Evolutionary conservation across 1,140 invertebrate species (phyloP).

Genomic region (Subanguina moxae): DNA sequence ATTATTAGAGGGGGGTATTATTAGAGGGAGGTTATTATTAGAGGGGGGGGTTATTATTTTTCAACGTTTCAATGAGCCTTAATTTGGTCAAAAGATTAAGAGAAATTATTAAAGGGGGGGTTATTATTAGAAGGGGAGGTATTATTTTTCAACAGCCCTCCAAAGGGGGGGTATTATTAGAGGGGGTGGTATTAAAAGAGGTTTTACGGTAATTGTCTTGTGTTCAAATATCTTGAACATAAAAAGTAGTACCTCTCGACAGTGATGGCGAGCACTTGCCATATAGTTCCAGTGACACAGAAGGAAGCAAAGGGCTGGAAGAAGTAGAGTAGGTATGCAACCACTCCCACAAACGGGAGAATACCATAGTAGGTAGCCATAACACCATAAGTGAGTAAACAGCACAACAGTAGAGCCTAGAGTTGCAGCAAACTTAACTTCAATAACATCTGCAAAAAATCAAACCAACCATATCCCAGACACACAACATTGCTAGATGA

Average conservation of each 20-base stretch:
- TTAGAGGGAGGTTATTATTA: too few relatives aligned
- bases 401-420: constrained; percentile 23
- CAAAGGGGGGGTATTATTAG: too few relatives aligned
- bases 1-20: too few relatives aligned
- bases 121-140: too few relatives aligned
- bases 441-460: not conserved
- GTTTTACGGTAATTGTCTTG: too few relatives aligned
- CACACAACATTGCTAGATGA: constrained; percentile 54
- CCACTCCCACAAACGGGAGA: constrained; percentile 51
- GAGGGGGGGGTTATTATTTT: too few relatives aligned
- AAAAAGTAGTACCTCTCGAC: constrained; percentile 54
- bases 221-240: too few relatives aligned
- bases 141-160: too few relatives aligned
- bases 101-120: too few relatives aligned
- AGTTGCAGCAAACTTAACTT: not conserved
- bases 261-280: constrained; percentile 57
- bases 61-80: too few relatives aligned
- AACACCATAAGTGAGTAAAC: constrained; percentile 47
- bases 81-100: too few relatives aligned
- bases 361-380: constrained; percentile 52
- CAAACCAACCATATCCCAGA: constrained; percentile 49
- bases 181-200: too few relatives aligned
- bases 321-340: constrained; percentile 54
- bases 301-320: constrained; percentile 56
- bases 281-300: constrained; percentile 57